Evolutionary conservation across 2,113 vertebrate species (phyloP).

Genomic region (Reinhardtius hippoglossoides): DNA sequence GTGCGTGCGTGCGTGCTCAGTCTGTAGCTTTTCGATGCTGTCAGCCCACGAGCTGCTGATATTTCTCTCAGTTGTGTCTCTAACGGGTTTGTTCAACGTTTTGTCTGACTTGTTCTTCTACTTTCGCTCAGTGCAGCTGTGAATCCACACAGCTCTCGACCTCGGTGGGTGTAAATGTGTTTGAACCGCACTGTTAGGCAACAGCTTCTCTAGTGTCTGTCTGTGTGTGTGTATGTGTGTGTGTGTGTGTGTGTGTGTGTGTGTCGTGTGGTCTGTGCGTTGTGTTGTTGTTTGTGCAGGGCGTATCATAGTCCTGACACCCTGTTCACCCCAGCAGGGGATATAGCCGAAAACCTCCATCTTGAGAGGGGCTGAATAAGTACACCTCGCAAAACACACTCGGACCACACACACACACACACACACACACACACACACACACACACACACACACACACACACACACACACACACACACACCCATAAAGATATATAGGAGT

Average conservation of each 20-base stretch:
- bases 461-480: not conserved
- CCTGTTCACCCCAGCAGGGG: no score
- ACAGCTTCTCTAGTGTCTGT: slow-evolving; percentile 35
- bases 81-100: not conserved
- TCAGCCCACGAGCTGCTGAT: no score
- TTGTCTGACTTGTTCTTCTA: slow-evolving; percentile 42
- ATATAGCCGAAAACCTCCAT: no score
- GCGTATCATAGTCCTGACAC: no score
- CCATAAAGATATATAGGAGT: not conserved
- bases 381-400: no score
- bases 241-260: no score
- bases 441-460: slow-evolving; percentile 21
- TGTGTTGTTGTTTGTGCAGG: no score
- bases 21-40: not conserved
- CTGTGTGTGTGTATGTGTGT: not conserved
- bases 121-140: slow-evolving; percentile 36
- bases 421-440: no score
- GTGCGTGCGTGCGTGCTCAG: not conserved
- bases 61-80: not conserved
- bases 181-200: slow-evolving; percentile 60
- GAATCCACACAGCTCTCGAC: slow-evolving; percentile 41
- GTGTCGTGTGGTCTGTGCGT: slow-evolving; percentile 19
- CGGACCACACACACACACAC: no score
- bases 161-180: slow-evolving; percentile 70
- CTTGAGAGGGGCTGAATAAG: no score